Evolutionary conservation across 2,113 vertebrate genomes (phyloP).

Genomic region (Lycocorax pyrrhopterus): DNA sequence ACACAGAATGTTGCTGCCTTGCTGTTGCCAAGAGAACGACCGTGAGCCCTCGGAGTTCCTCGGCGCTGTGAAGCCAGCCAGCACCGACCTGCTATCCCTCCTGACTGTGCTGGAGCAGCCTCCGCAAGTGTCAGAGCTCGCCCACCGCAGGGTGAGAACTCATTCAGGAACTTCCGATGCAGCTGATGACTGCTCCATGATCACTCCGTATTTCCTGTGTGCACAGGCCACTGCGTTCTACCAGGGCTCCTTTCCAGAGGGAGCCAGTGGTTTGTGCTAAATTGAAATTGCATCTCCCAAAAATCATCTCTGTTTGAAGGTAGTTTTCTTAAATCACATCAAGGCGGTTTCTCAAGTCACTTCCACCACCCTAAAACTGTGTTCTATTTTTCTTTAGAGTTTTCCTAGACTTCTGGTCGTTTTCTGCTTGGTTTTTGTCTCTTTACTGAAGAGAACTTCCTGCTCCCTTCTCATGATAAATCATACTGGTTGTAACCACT

Average conservation of each 20-base stretch:
- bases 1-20: rapidly evolving
- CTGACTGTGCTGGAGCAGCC: not conserved
- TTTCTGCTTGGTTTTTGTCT: not conserved
- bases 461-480: rapidly evolving
- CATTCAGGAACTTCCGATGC: not conserved
- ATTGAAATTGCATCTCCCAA: not conserved
- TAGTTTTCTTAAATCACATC: not conserved
- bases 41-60: not conserved
- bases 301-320: not conserved
- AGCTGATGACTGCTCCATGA: rapidly evolving
- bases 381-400: not conserved
- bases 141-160: rapidly evolving
- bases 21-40: not conserved
- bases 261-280: rapidly evolving
- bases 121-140: rapidly evolving
- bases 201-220: rapidly evolving
- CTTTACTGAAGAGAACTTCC: not conserved
- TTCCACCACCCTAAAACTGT: not conserved
- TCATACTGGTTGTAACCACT: not conserved
- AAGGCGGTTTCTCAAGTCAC: not conserved
- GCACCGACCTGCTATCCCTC: rapidly evolving
- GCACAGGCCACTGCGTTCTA: rapidly evolving
- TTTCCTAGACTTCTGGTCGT: not conserved
- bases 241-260: too few relatives aligned
- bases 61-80: rapidly evolving